Evolutionary conservation across 2,113 vertebrate species (phyloP), one percentile per base, ranked within the genome.

Genomic region (Cardinalis cardinalis): DNA sequence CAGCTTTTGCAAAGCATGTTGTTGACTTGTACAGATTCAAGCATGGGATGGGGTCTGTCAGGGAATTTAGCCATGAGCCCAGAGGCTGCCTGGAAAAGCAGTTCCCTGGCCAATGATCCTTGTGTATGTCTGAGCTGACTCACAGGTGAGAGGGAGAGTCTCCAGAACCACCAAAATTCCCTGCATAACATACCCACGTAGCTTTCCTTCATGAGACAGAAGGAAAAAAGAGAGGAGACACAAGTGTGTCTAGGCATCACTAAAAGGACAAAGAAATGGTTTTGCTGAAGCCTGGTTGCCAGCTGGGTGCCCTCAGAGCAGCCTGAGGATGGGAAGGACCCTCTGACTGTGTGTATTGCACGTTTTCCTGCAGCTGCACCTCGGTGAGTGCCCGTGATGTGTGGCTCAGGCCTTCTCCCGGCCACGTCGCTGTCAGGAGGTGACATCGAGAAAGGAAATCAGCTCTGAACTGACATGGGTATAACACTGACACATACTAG

Each of bases 301-400:
- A 73, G 34, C 21, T 51, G 29, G 11, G 46, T 61, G 46, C 34
- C 21, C 8, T 38, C 44, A 17, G 63, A 11, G n/a, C 63, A 74
- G 28, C 25, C 3, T 55, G 24, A 18, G 52, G 34, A 40, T n/a
- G 40, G 34, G 48, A 73, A 85, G 43, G 17, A 60, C 7, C 28
- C 10, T 10, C 25, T 0, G 0, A 68, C 20, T 0, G 0, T 26
- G 18, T 1, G 0, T 59, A 46, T 46, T 46, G 21, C 61, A 29
- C 0, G 0, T 84, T 69, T 69, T 49, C 10, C 24, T 46, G 38
- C 53, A 75, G 59, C 59, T 93, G 56, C 43, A 48, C n/a, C 43
- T 38, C 14, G 25, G 19, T 59, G 48, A 61, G 28, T 0, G 36
- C 24, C 9, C 46, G 51, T 85, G 71, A 49, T 76, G 17, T 18